These are phyloP conservation scores for Gadus chalcogrammus DNA, from an alignment of 2,113 vertebrate genomes.

Conservation along the genomic window DNA sequence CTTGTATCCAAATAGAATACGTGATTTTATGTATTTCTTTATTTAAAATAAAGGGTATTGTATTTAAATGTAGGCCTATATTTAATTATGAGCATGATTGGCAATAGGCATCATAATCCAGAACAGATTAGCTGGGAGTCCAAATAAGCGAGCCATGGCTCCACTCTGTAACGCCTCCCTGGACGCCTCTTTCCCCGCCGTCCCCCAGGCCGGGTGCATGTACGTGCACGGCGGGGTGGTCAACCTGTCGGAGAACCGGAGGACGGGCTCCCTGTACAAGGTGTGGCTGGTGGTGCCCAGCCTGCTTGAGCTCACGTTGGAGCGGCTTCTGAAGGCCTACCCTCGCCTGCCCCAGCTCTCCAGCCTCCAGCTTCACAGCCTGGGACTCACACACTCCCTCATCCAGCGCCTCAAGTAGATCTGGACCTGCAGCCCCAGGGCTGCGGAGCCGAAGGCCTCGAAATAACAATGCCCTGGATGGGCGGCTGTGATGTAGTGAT, in stretches of 20 bases:
- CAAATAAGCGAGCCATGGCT: too few species aligned
- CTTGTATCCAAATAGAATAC: background rate
- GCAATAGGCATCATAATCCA: too few species aligned
- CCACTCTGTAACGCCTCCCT: too few species aligned
- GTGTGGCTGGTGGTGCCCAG: constrained; percentile 97
- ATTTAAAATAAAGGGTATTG: background rate
- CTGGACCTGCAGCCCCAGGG: background rate
- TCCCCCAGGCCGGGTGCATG: constrained; percentile 91
- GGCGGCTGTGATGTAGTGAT: too few species aligned
- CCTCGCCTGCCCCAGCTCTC: constrained; percentile 84
- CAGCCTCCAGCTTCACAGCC: constrained; percentile 85
- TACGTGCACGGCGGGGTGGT: constrained; percentile 96
- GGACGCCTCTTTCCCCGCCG: background rate
- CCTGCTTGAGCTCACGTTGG: constrained; percentile 96
- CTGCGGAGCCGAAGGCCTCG: background rate
- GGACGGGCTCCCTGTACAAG: constrained; percentile 95
- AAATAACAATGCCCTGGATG: too few species aligned
- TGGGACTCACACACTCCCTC: constrained; percentile 91
- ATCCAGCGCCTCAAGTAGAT: constrained; percentile 90
- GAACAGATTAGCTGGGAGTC: too few species aligned
- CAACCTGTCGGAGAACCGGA: constrained; percentile 90
- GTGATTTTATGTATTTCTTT: background rate
- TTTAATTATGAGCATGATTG: too few species aligned
- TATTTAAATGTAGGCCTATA: background rate
- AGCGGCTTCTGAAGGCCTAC: constrained; percentile 85